phyloP scores from a whole-genome alignment of 2,888 invertebrate species.

The Papilio gigon region DNA sequence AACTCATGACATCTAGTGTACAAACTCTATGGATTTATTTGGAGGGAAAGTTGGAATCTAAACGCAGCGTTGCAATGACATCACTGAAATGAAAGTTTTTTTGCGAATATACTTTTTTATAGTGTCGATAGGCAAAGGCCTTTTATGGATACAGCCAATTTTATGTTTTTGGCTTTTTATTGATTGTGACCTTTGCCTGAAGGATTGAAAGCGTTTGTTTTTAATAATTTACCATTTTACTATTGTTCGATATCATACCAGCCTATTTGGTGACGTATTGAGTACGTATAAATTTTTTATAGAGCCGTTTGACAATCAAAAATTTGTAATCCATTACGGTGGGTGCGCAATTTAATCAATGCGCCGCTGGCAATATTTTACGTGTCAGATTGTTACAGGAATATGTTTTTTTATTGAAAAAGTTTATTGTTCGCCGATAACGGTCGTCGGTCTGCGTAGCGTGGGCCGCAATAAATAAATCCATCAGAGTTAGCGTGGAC shows the following conservation, averaged over 20 bases:
- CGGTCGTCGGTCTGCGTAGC: constrained; percentile 50
- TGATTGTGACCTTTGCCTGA: background rate
- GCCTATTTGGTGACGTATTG: no score
- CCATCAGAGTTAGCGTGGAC: constrained; percentile 66
- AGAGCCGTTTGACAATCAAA: constrained; percentile 35
- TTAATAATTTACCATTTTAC: background rate
- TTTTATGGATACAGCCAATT: constrained; percentile 21
- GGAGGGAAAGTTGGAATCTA: constrained; percentile 28
- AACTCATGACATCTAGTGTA: constrained; percentile 30
- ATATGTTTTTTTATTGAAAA: constrained; percentile 38
- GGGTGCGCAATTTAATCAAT: constrained; percentile 71
- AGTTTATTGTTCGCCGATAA: constrained; percentile 38
- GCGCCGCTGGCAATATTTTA: constrained; percentile 45
- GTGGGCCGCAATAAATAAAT: constrained; percentile 65
- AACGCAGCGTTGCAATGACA: constrained; percentile 16
- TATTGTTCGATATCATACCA: no score
- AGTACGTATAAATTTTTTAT: background rate
- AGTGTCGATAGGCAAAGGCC: constrained; percentile 5
- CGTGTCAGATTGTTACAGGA: constrained; percentile 37
- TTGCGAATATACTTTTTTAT: constrained; percentile 12
- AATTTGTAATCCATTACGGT: constrained; percentile 66
- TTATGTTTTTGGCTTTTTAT: background rate
- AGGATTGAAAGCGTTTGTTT: background rate
- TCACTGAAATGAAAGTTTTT: constrained; percentile 39
- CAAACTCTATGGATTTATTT: constrained; percentile 26